Percentiles rank a stretch among this genome's conserved stretches.
Conservation (phyloP, 2,113 vertebrate genomes). For the Malurus elegans region DNA sequence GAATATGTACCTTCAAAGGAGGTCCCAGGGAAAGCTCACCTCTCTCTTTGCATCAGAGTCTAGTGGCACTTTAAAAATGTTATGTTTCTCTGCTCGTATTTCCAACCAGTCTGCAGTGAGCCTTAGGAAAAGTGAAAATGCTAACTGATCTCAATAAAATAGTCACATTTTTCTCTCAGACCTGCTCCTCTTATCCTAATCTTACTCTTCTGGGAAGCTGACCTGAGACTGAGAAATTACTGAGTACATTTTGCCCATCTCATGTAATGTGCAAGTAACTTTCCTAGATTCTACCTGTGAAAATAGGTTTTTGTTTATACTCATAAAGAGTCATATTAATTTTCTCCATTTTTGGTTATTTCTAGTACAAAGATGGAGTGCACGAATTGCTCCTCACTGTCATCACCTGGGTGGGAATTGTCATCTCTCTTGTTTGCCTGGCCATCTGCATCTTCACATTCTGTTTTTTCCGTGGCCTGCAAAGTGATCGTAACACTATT, state of each 20-base stretch:
- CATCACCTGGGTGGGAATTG: constrained; percentile 96
- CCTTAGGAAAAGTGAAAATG: not conserved
- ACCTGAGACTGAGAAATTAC: not conserved
- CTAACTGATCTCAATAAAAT: not conserved
- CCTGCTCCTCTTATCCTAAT: not conserved
- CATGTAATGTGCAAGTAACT: constrained; percentile 19
- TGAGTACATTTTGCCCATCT: constrained; percentile 20
- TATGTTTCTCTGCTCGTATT: not conserved
- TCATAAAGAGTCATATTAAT: constrained; percentile 55
- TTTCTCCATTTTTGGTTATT: constrained; percentile 55
- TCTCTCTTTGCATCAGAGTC: not conserved
- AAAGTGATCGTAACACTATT: constrained; percentile 98
- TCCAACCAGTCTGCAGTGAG: not conserved
- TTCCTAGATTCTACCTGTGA: constrained; percentile 30
- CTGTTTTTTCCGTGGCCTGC: constrained; percentile 98
- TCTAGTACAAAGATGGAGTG: constrained; percentile 82
- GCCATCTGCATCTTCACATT: constrained; percentile 98
- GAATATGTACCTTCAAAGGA: not conserved
- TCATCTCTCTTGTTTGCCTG: constrained; percentile 95
- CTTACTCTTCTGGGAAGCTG: constrained; percentile 7
- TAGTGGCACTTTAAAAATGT: not conserved
- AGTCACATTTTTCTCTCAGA: not conserved
- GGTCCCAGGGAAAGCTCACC: not conserved
- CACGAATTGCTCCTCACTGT: constrained; percentile 90
- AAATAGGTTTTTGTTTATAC: constrained; percentile 34